Evolutionary conservation across 2,797 vertebrate genomes (phyloP), one percentile per base, ranked within the genome.

Genomic region (Podarcis lilfordi): DNA sequence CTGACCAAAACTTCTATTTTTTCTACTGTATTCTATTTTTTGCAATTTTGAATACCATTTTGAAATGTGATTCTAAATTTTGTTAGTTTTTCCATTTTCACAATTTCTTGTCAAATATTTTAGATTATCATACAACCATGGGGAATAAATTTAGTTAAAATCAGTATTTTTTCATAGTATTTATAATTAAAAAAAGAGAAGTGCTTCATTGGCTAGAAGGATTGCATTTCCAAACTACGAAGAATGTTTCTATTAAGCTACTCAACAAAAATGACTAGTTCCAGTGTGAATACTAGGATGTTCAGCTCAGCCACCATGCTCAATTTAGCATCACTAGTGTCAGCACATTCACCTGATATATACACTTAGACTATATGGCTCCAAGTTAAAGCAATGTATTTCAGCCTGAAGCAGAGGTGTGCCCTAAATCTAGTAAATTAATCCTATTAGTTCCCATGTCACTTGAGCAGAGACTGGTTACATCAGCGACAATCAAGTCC

Each of bases 381-480:
- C n/a, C 45, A 82, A 75, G 71, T 82, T 87, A 87, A 87, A 66
- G 59, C 32, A 87, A 23, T 64, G 40, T 55, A 86, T 80, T 86
- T 86, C 64, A 75, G 69, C 45, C 71, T 74, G 50, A 81, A 75
- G 13, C 0, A 90, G 3, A 88, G 87, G 86, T 83, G 92, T 80
- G 43, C 27, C 59, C 27, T 13, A 43, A 21, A 77, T 29, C 69
- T 6, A 0, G 82, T 94, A 68, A 93, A 91, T 91, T 92, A 93
- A 93, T 83, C 80, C 40, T 81, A 84, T 85, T 71, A 68, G 81
- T 86, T 78, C 61, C 85, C 69, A 77, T 35, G 29, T 61, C 71
- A 93, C 80, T 91, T 95, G 89, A 92, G 92, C 83, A 86, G 61
- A 55, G n/a, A 0, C 0, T 77, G 89, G 80, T 77, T 91, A 81